Evolutionary conservation across 2,888 invertebrate genomes (phyloP).

Genomic region (Sialis fuliginosa): DNA sequence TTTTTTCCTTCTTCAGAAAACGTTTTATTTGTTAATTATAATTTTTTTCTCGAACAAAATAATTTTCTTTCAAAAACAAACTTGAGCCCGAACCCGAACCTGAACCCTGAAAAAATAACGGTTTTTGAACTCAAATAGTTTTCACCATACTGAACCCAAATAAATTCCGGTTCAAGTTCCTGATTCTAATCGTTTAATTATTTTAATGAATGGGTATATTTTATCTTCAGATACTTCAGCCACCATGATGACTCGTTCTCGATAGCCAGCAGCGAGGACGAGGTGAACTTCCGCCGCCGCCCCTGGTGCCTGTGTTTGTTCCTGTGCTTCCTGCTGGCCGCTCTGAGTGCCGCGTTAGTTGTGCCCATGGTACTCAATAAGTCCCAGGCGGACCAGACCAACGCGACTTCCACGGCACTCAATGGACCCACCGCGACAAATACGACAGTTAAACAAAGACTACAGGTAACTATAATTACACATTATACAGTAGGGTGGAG

Average conservation of each 20-base stretch:
- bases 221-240: background rate
- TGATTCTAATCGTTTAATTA: too few relatives aligned
- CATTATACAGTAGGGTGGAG: too few relatives aligned
- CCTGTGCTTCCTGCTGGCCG: constrained; percentile 37
- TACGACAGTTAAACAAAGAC: constrained; percentile 36
- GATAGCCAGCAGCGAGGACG: constrained; percentile 31
- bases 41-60: too few relatives aligned
- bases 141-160: too few relatives aligned
- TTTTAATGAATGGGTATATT: too few relatives aligned
- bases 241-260: constrained; percentile 5
- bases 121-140: too few relatives aligned
- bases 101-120: too few relatives aligned
- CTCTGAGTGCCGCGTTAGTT: constrained; percentile 37
- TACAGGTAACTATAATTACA: constrained; percentile 19
- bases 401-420: constrained; percentile 21
- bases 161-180: too few relatives aligned
- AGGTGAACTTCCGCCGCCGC: constrained; percentile 25
- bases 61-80: too few relatives aligned
- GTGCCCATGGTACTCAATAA: constrained; percentile 26
- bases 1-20: too few relatives aligned
- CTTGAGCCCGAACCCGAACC: too few relatives aligned
- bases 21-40: too few relatives aligned
- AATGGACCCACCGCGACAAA: background rate
- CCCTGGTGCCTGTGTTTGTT: constrained; percentile 38
- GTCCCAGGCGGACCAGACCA: constrained; percentile 23